A percentile compares a stretch with the other conserved stretches of the same genome.
Evolutionary conservation across 2,888 invertebrate genomes (phyloP).

Genomic region (Cheilosia vernalis): DNA sequence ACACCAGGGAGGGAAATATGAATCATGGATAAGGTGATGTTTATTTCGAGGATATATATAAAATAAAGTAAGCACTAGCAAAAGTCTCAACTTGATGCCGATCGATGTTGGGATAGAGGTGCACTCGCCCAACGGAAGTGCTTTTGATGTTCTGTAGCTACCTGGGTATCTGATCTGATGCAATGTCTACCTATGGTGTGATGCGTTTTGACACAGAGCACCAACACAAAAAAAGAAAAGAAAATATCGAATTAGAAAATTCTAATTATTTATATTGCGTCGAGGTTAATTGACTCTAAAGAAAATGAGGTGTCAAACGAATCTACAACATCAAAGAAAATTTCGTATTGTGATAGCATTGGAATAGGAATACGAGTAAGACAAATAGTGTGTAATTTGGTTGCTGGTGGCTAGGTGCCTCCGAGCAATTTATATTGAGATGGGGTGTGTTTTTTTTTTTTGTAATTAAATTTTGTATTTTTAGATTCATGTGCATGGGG

Average conservation of each 20-base stretch:
- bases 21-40: slow-evolving; percentile 49
- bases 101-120: neutral
- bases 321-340: slow-evolving; percentile 64
- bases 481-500: neutral
- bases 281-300: slow-evolving; percentile 65
- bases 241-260: neutral
- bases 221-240: neutral
- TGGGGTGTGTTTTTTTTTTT: slow-evolving; percentile 9
- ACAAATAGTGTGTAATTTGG: slow-evolving; percentile 1
- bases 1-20: slow-evolving; percentile 31
- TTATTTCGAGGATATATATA: slow-evolving; percentile 49
- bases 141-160: slow-evolving; percentile 14
- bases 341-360: slow-evolving; percentile 40
- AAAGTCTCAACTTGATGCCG: slow-evolving; percentile 8
- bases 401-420: neutral
- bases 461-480: slow-evolving; percentile 19
- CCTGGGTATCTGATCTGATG: slow-evolving; percentile 33
- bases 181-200: slow-evolving; percentile 3
- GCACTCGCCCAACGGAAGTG: slow-evolving; percentile 34
- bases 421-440: neutral
- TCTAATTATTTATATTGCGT: slow-evolving; percentile 67
- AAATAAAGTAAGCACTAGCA: slow-evolving; percentile 45
- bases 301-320: slow-evolving; percentile 70
- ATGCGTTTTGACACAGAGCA: slow-evolving; percentile 6
- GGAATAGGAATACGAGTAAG: neutral